Evolutionary conservation across 2,888 invertebrate species (phyloP), one percentile per base, ranked within the genome.

Genomic region (Tetragnatha montana): DNA sequence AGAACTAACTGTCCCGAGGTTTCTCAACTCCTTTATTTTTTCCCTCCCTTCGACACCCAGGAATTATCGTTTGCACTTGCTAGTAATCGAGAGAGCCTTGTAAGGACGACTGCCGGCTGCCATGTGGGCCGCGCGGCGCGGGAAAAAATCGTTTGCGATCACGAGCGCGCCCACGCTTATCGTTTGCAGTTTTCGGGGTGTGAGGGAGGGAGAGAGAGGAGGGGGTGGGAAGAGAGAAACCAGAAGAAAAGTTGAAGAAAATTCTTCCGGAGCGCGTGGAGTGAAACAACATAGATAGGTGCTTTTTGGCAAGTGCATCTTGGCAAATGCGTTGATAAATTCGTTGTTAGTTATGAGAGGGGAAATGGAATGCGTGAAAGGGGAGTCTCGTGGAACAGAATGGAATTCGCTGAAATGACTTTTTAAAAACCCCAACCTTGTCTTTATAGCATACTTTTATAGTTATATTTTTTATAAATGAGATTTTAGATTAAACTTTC

Each of bases 91-190:
- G 82, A 82, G 87, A 82, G 78, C 88, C 88, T 88, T 88, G 82
- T 88, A 88, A 88, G 88, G 88, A 60, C 82, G 82, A 88, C 60
- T 68, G 76, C 47, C 88, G 78, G 68, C 82, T 88, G 78, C 47
- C 82, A 88, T 88, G 82, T 88, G 82, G 88, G 88, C 81, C 50
- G 88, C 14, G 35, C 35, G 35, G 35, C 35, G 35, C 68, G 70
- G 50, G 60, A 60, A 60, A 78, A 84, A 81, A 81, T 70, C 49
- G 19, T 47, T 81, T 69, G 76, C 50, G 12, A 35, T 74, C 22
- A 49, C 51, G 22, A 51, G 19, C 47, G 50, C 78, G 22, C 84
- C 84, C 84, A 84, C 84, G 84, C 84, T 10, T 35, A 71, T n/a
- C 51, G n/a, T 17, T 22, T 22, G 73, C 73, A 73, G 73, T 79